These are phyloP conservation scores for Delia radicum DNA, from an alignment of 1,140 invertebrate genomes.

Conservation along the genomic window DNA sequence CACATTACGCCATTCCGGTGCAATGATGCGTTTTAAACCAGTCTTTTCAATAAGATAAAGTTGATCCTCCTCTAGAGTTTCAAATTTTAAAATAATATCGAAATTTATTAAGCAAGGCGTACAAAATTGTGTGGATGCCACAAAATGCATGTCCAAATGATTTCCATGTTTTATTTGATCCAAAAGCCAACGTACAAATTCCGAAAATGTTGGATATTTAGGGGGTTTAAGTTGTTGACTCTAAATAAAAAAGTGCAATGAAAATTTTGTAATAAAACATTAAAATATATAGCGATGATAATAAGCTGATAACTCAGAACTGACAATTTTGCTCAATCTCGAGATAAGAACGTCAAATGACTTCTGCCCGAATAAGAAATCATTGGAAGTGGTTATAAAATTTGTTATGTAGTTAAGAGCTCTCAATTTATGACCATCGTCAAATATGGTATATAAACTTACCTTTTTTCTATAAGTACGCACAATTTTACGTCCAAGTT, in stretches of 20 bases:
- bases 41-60: conserved; percentile 77
- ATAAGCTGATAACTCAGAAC: no score
- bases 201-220: conserved; percentile 72
- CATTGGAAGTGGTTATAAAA: no score
- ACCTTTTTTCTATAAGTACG: conserved; percentile 67
- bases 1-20: conserved; percentile 79
- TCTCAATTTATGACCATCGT: no score
- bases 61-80: conserved; percentile 84
- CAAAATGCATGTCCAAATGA: conserved; percentile 89
- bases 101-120: conserved; percentile 87
- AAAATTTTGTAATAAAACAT: neutral
- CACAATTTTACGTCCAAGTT: conserved; percentile 74
- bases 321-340: no score
- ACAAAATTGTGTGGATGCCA: conserved; percentile 80
- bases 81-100: conserved; percentile 85
- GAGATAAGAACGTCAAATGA: no score
- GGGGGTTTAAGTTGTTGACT: conserved; percentile 49
- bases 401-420: no score
- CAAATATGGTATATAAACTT: conserved; percentile 20
- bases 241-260: conserved; percentile 20
- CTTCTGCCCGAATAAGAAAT: no score
- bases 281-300: no score
- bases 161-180: conserved; percentile 64
- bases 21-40: conserved; percentile 71
- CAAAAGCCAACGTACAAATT: conserved; percentile 74